Base-by-base conservation (phyloP, 2,113 vertebrate genomes). In the Rhombomys opimus region DNA sequence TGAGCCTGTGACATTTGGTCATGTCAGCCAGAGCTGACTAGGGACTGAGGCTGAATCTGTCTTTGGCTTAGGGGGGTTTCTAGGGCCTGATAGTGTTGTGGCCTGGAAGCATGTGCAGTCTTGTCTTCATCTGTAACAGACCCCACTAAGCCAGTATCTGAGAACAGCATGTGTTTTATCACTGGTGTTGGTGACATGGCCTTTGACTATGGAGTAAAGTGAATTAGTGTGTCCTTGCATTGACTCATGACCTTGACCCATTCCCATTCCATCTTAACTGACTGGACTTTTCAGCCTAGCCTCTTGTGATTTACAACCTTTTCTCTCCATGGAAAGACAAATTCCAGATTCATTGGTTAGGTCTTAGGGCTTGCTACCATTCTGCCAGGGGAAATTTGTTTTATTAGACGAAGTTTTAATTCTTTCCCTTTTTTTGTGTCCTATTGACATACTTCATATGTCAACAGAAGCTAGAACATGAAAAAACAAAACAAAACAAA, bases 401-500 rank as follows among this genome's bases (percentile, higher is more conserved):
- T 70, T 84, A 86, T 59, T 72, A 88, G 65, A 94, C 89, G 46
- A 86, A 32, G 38, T 65, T 70, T 86, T 72, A 90, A 88, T 93
- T 75, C 76, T 88, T 73, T 35, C 11, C 46, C 0, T 46, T 80
- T 77, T 5, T 30, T 57, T 85, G 59, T 90, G 87, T 96, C 63
- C 81, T 67, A 68, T 85, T 61, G 86, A 85, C 46, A 46, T 46
- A 75, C 84, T 27, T 81, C 61, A 76, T 75, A 95, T 93, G 93
- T 85, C 95, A 97, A 91, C 80, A 91, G 76, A 87, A 65, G 95
- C 90, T 30, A 70, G 54, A 90, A 90, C 27, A 50, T 78, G 65
- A 12, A 13, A 3, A 76, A 22, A 46, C 73, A 68, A 81, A 2
- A 35, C 46, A 46, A 46, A 46, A 46, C n/a, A n/a, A n/a, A n/a